Conservation (phyloP, 2,113 vertebrate species). For the Callipepla squamata region DNA sequence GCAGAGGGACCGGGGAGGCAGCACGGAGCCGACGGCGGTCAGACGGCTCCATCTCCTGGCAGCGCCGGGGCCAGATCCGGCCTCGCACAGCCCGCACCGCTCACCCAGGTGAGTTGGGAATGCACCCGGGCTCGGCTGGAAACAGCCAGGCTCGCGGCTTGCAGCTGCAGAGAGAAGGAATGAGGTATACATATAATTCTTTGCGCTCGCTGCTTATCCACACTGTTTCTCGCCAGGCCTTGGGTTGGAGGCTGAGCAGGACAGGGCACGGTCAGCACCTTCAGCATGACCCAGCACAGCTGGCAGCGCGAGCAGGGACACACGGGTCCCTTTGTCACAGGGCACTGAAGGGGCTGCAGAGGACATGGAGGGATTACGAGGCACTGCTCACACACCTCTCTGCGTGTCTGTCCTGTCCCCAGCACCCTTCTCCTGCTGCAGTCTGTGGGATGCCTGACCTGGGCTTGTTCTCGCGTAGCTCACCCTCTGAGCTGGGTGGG, state of each 20-base stretch:
- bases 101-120: not conserved
- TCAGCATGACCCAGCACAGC: not conserved
- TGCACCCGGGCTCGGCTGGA: rapidly evolving
- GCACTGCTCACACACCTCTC: not conserved
- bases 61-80: not conserved
- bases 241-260: not conserved
- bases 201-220: not conserved
- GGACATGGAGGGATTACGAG: not conserved
- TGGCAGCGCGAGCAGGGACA: not conserved
- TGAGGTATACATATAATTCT: not conserved
- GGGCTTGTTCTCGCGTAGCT: rapidly evolving
- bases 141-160: not conserved
- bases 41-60: not conserved
- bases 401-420: not conserved
- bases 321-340: not conserved
- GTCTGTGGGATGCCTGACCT: not conserved
- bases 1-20: not conserved
- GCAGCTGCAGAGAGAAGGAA: not conserved
- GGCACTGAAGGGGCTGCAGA: not conserved
- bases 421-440: not conserved
- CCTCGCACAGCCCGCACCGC: not conserved
- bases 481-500: not conserved
- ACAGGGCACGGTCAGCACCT: rapidly evolving
- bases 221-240: not conserved
- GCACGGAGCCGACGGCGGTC: not conserved